Conservation (phyloP, 2,797 vertebrate species). For the Eulemur albifrons region DNA sequence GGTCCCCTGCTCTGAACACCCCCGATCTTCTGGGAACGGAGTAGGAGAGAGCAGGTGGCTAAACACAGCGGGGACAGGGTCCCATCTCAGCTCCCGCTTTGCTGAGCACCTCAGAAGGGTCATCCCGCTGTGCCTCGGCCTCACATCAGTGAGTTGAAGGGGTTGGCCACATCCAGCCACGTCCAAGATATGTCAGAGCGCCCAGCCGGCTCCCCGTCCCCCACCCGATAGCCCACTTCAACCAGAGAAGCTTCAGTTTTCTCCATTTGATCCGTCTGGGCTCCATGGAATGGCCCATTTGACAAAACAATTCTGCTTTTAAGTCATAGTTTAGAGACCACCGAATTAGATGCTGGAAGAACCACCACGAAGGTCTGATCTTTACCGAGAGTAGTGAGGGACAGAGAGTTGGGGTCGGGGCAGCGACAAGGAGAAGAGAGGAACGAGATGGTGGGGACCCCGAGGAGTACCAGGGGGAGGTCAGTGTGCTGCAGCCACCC, state of each 20-base stretch:
- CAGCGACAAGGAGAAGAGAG: no score
- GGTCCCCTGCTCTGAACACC: accelerated
- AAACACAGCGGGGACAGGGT: no score
- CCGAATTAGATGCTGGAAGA: not conserved
- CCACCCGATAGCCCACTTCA: not conserved
- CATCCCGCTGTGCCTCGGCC: not conserved
- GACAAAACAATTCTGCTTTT: not conserved
- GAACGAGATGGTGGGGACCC: no score
- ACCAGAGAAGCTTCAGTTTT: not conserved
- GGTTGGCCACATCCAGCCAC: accelerated
- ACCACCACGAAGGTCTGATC: not conserved
- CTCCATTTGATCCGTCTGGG: not conserved
- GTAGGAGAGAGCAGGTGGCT: accelerated
- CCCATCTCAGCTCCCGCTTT: not conserved
- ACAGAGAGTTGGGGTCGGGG: not conserved
- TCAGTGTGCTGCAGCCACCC: accelerated
- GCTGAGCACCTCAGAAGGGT: not conserved
- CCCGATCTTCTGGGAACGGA: not conserved
- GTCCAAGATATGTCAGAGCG: not conserved
- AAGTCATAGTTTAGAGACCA: not conserved
- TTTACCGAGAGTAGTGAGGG: not conserved
- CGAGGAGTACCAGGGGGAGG: not conserved
- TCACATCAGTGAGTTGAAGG: not conserved
- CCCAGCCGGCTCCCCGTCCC: accelerated
- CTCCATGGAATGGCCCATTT: not conserved